A percentile compares a stretch with the other conserved stretches of the same genome.
phyloP scores from a whole-genome alignment of 1,140 invertebrate species.

The Drosophila nebulosa region DNA sequence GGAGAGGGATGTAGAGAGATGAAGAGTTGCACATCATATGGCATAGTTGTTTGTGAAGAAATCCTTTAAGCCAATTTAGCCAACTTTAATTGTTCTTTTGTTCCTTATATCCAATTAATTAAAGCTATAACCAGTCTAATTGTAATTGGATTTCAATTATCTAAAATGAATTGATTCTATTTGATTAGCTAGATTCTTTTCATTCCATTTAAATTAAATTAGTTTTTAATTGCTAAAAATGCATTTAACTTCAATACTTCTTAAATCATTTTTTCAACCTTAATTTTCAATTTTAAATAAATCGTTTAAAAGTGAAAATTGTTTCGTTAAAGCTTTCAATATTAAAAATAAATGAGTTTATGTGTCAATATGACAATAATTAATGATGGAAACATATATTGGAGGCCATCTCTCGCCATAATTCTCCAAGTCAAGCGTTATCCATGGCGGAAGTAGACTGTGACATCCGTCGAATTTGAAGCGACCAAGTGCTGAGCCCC shows the following conservation, averaged over 20 bases:
- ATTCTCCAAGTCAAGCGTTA: not conserved
- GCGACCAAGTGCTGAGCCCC: conserved; percentile 5
- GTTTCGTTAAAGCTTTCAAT: conserved; percentile 18
- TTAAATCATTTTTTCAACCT: too few species aligned
- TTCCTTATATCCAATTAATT: too few species aligned
- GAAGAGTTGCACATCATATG: not conserved
- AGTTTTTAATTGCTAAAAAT: too few species aligned
- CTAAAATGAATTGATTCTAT: too few species aligned
- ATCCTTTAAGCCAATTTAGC: not conserved
- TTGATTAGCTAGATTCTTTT: too few species aligned
- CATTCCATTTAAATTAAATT: too few species aligned
- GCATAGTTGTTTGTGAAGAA: not conserved
- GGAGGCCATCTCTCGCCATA: not conserved
- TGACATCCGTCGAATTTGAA: conserved; percentile 25
- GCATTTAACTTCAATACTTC: too few species aligned
- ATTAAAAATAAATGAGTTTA: not conserved
- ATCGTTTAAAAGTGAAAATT: not conserved
- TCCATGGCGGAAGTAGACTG: not conserved
- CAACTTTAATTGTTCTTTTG: not conserved
- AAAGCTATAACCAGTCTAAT: too few species aligned
- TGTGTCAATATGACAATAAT: not conserved
- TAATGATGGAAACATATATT: not conserved
- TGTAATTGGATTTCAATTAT: too few species aligned
- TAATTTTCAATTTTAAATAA: not conserved
- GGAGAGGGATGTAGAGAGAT: not conserved